Conservation (phyloP, 2,888 invertebrate genomes). For the Yponomeuta malinellus region DNA sequence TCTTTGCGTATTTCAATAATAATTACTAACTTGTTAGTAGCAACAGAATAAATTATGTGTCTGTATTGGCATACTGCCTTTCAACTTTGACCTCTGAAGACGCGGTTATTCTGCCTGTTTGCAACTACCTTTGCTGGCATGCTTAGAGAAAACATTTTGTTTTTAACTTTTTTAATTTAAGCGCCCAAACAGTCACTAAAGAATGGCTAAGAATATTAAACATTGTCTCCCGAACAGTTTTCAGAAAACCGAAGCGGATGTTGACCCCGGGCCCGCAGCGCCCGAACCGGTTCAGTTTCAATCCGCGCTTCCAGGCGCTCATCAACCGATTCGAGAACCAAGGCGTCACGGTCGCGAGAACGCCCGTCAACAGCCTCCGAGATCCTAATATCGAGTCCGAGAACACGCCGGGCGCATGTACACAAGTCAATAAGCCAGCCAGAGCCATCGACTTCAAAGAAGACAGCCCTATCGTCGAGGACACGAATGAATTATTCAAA, state of each 20-base stretch:
- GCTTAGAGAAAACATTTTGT: too few relatives aligned
- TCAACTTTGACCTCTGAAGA: too few relatives aligned
- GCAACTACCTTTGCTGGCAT: too few relatives aligned
- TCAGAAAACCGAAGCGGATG: constrained; percentile 64
- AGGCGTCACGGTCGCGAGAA: constrained; percentile 46
- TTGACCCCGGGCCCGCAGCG: constrained; percentile 65
- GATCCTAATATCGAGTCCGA: constrained; percentile 35
- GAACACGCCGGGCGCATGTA: constrained; percentile 53
- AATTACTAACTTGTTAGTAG: too few relatives aligned
- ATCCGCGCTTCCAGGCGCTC: constrained; percentile 66
- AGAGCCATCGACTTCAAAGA: constrained; percentile 69
- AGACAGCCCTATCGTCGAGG: constrained; percentile 48
- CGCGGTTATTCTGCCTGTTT: too few relatives aligned
- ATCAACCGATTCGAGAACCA: constrained; percentile 63
- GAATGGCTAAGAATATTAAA: neutral
- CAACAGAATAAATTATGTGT: too few relatives aligned
- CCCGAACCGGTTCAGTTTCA: constrained; percentile 40
- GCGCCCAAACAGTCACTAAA: too few relatives aligned
- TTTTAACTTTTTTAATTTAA: too few relatives aligned
- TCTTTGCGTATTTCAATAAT: too few relatives aligned
- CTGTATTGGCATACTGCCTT: too few relatives aligned
- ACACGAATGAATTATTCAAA: constrained; percentile 58
- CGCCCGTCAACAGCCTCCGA: constrained; percentile 40
- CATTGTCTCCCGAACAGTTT: constrained; percentile 36
- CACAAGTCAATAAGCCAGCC: constrained; percentile 48